Conservation (phyloP, 2,888 invertebrate genomes). For the Ophioninae sp. region DNA sequence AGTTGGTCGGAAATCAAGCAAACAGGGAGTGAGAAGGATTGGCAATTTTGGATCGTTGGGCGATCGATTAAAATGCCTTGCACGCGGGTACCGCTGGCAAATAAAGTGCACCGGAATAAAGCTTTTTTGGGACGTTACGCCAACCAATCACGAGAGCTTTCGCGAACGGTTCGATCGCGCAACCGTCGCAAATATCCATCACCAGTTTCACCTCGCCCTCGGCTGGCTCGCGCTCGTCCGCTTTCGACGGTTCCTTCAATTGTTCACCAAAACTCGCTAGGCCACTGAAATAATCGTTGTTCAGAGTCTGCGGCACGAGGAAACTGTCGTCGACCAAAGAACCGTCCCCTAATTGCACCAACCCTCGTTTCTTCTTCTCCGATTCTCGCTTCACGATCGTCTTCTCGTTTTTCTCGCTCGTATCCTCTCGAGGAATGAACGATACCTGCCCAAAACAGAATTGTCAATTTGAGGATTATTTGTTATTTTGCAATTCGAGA, state of each 20-base stretch:
- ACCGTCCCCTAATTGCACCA: constrained; percentile 86
- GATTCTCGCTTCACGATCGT: constrained; percentile 62
- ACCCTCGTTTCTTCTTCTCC: constrained; percentile 85
- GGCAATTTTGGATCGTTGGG: constrained; percentile 27
- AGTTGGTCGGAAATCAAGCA: background rate
- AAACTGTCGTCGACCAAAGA: constrained; percentile 86
- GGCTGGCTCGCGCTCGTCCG: constrained; percentile 90
- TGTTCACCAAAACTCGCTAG: constrained; percentile 88
- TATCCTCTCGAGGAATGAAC: constrained; percentile 62
- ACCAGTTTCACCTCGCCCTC: constrained; percentile 92
- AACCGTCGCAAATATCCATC: constrained; percentile 89
- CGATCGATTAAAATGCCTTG: constrained; percentile 83
- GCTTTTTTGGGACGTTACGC: constrained; percentile 88
- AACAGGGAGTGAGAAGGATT: constrained; percentile 9
- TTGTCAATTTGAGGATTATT: background rate
- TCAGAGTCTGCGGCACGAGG: constrained; percentile 79
- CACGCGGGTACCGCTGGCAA: constrained; percentile 86
- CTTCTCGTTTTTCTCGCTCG: constrained; percentile 53
- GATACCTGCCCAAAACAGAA: constrained; percentile 65
- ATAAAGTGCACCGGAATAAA: constrained; percentile 88
- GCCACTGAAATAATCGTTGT: constrained; percentile 84
- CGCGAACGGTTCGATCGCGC: constrained; percentile 89
- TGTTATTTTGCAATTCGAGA: background rate
- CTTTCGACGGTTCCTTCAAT: constrained; percentile 81
- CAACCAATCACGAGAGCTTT: constrained; percentile 90